Evolutionary conservation across 2,888 invertebrate species (phyloP).

Genomic region (Nymphalis urticae): DNA sequence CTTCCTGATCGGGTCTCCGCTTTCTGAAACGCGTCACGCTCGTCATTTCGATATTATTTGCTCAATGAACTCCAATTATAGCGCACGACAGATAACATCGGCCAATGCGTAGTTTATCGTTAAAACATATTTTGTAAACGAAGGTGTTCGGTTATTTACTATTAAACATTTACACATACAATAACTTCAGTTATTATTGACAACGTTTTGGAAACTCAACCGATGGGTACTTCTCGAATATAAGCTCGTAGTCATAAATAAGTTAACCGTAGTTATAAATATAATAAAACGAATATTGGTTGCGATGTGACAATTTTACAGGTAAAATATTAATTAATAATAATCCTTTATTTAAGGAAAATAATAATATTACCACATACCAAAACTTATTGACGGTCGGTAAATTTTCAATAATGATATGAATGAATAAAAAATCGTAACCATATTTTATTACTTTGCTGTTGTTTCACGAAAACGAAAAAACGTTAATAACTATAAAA

Average conservation of each 20-base stretch:
- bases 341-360: background rate
- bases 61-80: slow-evolving; percentile 37
- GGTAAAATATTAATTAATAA: slow-evolving; percentile 1
- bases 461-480: too few species aligned
- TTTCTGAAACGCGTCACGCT: slow-evolving; percentile 23
- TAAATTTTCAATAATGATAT: too few species aligned
- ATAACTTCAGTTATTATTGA: slow-evolving; percentile 1
- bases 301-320: background rate
- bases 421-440: too few species aligned
- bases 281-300: background rate
- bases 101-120: slow-evolving; percentile 34
- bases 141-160: slow-evolving; percentile 36
- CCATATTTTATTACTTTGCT: too few species aligned
- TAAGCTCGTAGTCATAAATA: background rate
- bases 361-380: background rate
- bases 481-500: too few species aligned
- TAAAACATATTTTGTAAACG: slow-evolving; percentile 31
- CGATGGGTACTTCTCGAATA: background rate
- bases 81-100: slow-evolving; percentile 34
- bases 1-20: slow-evolving; percentile 17
- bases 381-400: background rate
- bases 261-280: background rate
- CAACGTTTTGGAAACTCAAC: background rate
- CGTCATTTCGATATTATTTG: slow-evolving; percentile 40
- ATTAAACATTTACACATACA: slow-evolving; percentile 16